Evolutionary conservation across 2,113 vertebrate species (phyloP).

Genomic region (Antigone vipio): DNA sequence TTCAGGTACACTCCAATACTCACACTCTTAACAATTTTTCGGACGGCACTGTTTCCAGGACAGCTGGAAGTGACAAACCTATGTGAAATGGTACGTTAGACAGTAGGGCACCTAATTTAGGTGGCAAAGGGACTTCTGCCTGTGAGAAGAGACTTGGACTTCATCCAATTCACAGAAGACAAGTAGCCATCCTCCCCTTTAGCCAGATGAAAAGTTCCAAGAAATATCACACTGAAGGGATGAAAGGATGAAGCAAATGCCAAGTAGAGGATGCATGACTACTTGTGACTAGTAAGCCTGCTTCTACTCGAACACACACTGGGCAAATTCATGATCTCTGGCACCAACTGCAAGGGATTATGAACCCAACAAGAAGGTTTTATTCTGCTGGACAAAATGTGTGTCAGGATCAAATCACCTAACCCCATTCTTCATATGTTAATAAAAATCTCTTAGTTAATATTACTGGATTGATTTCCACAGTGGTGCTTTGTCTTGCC

Average conservation of each 20-base stretch:
- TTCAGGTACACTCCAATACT: not conserved
- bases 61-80: not conserved
- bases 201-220: not conserved
- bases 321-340: not conserved
- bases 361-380: not conserved
- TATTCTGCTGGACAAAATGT: not conserved
- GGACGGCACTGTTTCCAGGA: not conserved
- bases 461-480: not conserved
- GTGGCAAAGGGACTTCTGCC: not conserved
- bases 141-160: not conserved
- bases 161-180: not conserved
- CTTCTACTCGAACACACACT: not conserved
- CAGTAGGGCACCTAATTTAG: not conserved
- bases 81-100: not conserved
- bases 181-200: not conserved
- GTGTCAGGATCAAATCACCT: not conserved
- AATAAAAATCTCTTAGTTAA: not conserved
- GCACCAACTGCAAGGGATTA: not conserved
- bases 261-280: not conserved
- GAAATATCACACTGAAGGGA: not conserved
- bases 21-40: no score
- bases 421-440: not conserved
- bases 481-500: not conserved
- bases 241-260: not conserved
- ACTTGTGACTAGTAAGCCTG: not conserved